phyloP scores from a whole-genome alignment of 2,888 invertebrate species.

The Pristionchus exspectatus region DNA sequence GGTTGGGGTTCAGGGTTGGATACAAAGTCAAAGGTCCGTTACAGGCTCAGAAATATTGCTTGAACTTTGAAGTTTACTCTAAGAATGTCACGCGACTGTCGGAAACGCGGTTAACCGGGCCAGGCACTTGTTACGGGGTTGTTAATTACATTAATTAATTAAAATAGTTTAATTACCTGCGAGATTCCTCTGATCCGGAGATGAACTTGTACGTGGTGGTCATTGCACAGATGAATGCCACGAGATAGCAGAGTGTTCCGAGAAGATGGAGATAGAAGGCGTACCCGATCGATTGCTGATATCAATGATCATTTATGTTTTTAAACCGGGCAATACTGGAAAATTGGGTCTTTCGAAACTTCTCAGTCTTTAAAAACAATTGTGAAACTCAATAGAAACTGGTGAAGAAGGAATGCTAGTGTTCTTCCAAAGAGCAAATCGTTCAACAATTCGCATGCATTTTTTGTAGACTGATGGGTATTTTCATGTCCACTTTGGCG shows the following conservation, averaged over 20 bases:
- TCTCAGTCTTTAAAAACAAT: not conserved
- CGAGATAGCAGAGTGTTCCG: constrained; percentile 75
- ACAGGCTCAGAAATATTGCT: too few species aligned
- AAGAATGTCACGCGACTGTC: too few species aligned
- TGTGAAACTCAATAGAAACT: not conserved
- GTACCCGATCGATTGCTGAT: constrained; percentile 76
- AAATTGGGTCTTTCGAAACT: not conserved
- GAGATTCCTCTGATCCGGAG: constrained; percentile 61
- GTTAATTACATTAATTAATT: constrained; percentile 11
- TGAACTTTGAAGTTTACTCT: too few species aligned
- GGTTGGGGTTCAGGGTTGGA: not conserved
- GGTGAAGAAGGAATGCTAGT: not conserved
- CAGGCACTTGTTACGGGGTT: not conserved
- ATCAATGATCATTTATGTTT: not conserved
- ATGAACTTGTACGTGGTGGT: constrained; percentile 76
- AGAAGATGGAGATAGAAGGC: constrained; percentile 77
- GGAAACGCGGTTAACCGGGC: not conserved
- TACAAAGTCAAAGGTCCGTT: not conserved
- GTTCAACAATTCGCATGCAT: not conserved
- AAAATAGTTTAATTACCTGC: constrained; percentile 59
- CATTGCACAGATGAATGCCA: constrained; percentile 74
- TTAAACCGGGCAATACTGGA: too few species aligned
- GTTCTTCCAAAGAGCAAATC: not conserved
- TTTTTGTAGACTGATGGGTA: too few species aligned
- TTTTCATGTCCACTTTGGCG: too few species aligned